Evolutionary conservation across 2,113 vertebrate genomes (phyloP).

Genomic region (Chaenocephalus aceratus): DNA sequence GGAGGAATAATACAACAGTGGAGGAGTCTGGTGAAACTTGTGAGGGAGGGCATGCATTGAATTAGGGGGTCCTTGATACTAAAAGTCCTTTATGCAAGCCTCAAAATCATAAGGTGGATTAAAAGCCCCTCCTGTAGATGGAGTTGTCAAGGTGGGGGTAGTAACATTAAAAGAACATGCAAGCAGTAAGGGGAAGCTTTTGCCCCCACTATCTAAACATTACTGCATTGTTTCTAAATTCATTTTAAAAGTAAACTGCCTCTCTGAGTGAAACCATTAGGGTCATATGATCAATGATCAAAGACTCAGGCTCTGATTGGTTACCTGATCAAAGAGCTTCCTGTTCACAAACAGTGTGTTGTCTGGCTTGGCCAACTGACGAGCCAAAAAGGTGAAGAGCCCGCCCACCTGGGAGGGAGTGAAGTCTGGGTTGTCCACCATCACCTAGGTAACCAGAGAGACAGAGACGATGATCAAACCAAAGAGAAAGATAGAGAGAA

Average conservation of each 20-base stretch:
- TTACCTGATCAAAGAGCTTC: slow-evolving; percentile 97
- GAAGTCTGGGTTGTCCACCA: slow-evolving; percentile 98
- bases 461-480: background rate
- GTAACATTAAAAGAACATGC: too few species aligned
- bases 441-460: slow-evolving; percentile 85
- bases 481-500: background rate
- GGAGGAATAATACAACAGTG: background rate
- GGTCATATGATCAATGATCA: background rate
- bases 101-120: too few species aligned
- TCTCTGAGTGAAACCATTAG: background rate
- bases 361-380: slow-evolving; percentile 96
- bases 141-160: too few species aligned
- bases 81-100: too few species aligned
- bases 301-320: background rate
- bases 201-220: background rate
- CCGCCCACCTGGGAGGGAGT: slow-evolving; percentile 97
- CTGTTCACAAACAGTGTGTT: slow-evolving; percentile 98
- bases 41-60: too few species aligned
- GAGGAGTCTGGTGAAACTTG: too few species aligned
- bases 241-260: too few species aligned
- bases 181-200: background rate
- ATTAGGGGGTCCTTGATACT: too few species aligned
- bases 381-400: slow-evolving; percentile 97
- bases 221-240: background rate
- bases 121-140: too few species aligned